Base-by-base conservation (phyloP, 2,113 vertebrate species). In the Ibidorhyncha struthersii region DNA sequence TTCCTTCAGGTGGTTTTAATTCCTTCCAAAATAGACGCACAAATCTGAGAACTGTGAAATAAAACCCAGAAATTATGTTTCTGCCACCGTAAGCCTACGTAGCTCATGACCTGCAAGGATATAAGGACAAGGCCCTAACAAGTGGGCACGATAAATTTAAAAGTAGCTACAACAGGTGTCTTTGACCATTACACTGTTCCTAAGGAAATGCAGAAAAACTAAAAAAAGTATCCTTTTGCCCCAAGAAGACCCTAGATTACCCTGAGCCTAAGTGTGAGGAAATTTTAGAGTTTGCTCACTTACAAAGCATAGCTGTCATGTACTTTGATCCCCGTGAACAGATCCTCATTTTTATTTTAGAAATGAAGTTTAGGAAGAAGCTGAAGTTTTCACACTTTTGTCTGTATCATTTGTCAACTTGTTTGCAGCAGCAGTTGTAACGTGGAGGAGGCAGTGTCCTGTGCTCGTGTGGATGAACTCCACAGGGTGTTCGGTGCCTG, bases 391-490 rank as follows among this genome's bases (percentile, higher is more conserved):
- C 58, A 5, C 10, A 5, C 43, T 41, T 36, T 5, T 21, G 20
- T 10, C 47, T 45, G 26, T 18, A 26, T 9, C 22, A 26, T 47
- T 53, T 43, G 47, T 55, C 6, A 14, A 22, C 12, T 15, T 9
- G 34, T 30, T 26, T 32, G 79, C 18, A 14, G 73, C 61, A 67
- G 73, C 50, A 30, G 63, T 5, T n/a, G 52, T 16, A 38, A 12
- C 47, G 5, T 5, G 5, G 25, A 34, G 76, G 8, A 8, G 22
- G 58, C 71, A 52, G 50, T 23, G 21, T 18, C 34, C 78, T 22
- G 1, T 4, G 7, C 8, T 7, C 3, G 5, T 43, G 5, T 0
- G 32, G n/a, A 5, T 12, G 53, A 53, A 45, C 17, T 12, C 20
- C 7, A 4, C 14, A 3, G 14, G 4, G 45, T 2, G 20, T 21